A percentile compares a stretch with the other conserved stretches of the same genome.
Evolutionary conservation across 2,113 vertebrate species (phyloP).

Genomic region (Esox niger): DNA sequence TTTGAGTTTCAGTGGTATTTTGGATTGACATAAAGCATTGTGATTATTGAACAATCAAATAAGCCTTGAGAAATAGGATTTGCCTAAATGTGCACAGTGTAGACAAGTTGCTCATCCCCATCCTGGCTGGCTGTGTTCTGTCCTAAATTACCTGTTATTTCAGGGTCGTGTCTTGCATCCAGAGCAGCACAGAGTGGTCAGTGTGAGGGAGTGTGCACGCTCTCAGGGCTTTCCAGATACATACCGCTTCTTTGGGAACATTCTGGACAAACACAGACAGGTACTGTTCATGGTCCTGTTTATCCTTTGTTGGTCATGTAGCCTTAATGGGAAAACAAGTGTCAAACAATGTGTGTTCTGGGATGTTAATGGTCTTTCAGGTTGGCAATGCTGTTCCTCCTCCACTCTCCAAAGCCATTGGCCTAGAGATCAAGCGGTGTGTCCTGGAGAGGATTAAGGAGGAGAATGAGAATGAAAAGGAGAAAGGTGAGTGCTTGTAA

Average conservation of each 20-base stretch:
- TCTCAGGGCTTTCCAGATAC: conserved; percentile 96
- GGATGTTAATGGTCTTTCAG: conserved; percentile 64
- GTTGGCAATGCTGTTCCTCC: conserved; percentile 93
- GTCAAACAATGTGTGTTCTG: too few relatives aligned
- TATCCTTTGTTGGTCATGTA: too few relatives aligned
- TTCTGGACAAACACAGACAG: conserved; percentile 95
- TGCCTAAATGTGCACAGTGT: too few relatives aligned
- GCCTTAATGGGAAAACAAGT: too few relatives aligned
- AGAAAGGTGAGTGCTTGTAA: too few relatives aligned
- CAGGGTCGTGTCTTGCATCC: conserved; percentile 92
- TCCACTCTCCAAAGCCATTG: conserved; percentile 90
- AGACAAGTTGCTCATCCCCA: too few relatives aligned
- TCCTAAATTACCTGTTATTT: background rate
- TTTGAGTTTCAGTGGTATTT: too few relatives aligned
- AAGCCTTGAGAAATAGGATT: too few relatives aligned
- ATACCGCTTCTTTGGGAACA: conserved; percentile 90
- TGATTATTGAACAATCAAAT: too few relatives aligned
- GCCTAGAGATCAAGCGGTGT: conserved; percentile 85
- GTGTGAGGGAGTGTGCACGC: conserved; percentile 89
- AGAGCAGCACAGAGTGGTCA: conserved; percentile 94
- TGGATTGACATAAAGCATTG: too few relatives aligned
- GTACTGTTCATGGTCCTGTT: conserved; percentile 53
- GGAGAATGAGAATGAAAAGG: conserved; percentile 41
- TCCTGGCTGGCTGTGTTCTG: background rate
- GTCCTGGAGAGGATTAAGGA: conserved; percentile 75